These are phyloP conservation scores for Notospermus geniculatus DNA, from an alignment of 1,140 invertebrate genomes.

Conservation along the genomic window DNA sequence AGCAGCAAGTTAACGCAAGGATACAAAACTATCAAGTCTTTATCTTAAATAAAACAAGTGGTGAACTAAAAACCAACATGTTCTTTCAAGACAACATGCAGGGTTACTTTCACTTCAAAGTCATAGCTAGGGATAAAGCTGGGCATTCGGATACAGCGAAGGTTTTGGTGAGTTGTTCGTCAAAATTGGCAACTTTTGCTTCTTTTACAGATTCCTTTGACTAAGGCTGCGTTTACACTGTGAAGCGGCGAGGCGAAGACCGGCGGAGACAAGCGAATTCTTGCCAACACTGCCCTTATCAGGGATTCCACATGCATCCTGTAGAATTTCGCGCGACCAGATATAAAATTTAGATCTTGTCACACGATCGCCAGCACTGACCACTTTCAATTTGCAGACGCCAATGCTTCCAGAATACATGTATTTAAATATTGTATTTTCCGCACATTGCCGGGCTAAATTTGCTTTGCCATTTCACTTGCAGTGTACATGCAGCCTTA, in stretches of 20 bases:
- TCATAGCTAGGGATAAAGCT: slow-evolving; percentile 79
- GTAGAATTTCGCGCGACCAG: too few species aligned
- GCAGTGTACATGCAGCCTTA: too few species aligned
- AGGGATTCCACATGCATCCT: too few species aligned
- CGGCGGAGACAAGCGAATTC: too few species aligned
- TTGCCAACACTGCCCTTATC: background rate
- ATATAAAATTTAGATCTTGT: too few species aligned
- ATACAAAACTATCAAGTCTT: slow-evolving; percentile 66
- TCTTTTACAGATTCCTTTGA: background rate
- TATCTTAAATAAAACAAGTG: slow-evolving; percentile 55
- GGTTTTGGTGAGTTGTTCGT: slow-evolving; percentile 44
- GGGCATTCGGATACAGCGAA: slow-evolving; percentile 63
- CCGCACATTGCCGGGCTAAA: too few species aligned
- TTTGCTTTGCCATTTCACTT: background rate
- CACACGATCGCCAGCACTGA: too few species aligned
- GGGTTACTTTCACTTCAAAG: slow-evolving; percentile 91
- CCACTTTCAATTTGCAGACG: too few species aligned
- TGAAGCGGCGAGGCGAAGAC: background rate
- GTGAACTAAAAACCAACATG: slow-evolving; percentile 84
- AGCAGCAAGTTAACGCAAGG: slow-evolving; percentile 66
- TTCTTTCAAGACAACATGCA: slow-evolving; percentile 95
- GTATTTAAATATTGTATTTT: too few species aligned
- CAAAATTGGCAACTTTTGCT: too few species aligned
- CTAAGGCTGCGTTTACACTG: too few species aligned
- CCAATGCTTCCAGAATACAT: too few species aligned